phyloP scores from a whole-genome alignment of 1,140 invertebrate species.

The Hyles vespertilio region DNA sequence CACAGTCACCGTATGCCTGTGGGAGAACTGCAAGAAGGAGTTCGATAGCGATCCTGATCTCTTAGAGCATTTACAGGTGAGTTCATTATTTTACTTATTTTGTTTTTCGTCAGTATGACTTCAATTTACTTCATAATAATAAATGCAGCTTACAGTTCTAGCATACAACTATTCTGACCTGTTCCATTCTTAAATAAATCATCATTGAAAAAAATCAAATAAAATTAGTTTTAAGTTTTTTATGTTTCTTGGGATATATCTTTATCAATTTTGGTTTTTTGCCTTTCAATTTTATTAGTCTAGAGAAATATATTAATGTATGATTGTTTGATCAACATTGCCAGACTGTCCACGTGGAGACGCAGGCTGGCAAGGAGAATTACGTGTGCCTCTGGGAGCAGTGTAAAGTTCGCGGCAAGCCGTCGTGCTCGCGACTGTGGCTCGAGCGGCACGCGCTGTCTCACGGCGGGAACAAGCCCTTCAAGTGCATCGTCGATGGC shows the following conservation, averaged over 20 bases:
- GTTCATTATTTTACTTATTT: too few relatives aligned
- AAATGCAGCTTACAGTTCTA: too few relatives aligned
- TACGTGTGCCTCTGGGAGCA: slow-evolving; percentile 94
- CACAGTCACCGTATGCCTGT: slow-evolving; percentile 80
- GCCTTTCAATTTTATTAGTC: too few relatives aligned
- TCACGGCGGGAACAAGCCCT: slow-evolving; percentile 95
- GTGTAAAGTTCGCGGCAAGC: slow-evolving; percentile 95
- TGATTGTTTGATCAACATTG: slow-evolving; percentile 41
- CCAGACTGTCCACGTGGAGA: slow-evolving; percentile 88
- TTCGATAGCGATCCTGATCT: slow-evolving; percentile 87
- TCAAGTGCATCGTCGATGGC: slow-evolving; percentile 95
- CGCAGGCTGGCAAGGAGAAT: slow-evolving; percentile 86
- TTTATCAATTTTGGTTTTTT: too few relatives aligned
- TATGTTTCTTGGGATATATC: too few relatives aligned
- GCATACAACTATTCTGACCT: too few relatives aligned
- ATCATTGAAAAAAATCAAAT: too few relatives aligned
- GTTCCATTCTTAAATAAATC: too few relatives aligned
- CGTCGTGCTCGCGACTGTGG: slow-evolving; percentile 94
- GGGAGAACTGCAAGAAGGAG: slow-evolving; percentile 88
- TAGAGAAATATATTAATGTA: too few relatives aligned
- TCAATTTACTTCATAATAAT: too few relatives aligned
- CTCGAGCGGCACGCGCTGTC: slow-evolving; percentile 93
- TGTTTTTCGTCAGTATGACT: too few relatives aligned
- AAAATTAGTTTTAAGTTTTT: too few relatives aligned
- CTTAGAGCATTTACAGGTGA: slow-evolving; percentile 92